Conservation (phyloP, 1,140 invertebrate species). For the Scaptomyza graminum region DNA sequence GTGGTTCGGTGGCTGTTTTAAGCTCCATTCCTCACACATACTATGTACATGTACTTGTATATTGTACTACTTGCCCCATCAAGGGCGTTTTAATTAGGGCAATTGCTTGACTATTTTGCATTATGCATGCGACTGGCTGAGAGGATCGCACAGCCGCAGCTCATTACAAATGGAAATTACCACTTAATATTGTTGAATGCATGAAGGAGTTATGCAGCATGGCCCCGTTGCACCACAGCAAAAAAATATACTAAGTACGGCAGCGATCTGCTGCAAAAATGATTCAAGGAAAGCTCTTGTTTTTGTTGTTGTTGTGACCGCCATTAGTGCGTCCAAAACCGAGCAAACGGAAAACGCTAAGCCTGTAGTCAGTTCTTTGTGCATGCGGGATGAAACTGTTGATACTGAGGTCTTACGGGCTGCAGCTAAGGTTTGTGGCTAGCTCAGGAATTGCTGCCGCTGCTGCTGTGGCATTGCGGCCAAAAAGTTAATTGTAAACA, state of each 20-base stretch:
- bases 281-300: constrained; percentile 44
- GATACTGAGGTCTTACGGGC: constrained; percentile 31
- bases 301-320: constrained; percentile 3
- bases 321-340: constrained; percentile 56
- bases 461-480: constrained; percentile 30
- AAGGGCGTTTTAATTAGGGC: constrained; percentile 78
- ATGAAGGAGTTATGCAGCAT: constrained; percentile 26
- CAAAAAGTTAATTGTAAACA: constrained; percentile 81
- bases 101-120: constrained; percentile 70
- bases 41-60: too few relatives aligned
- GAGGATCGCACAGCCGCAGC: constrained; percentile 39
- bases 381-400: constrained; percentile 70
- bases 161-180: constrained; percentile 82
- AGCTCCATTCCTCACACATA: constrained; percentile 1
- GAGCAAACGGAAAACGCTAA: constrained; percentile 42
- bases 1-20: constrained; percentile 31
- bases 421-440: constrained; percentile 42
- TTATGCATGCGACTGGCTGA: constrained; percentile 51
- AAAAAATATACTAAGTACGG: constrained; percentile 30
- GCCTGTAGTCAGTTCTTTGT: constrained; percentile 59
- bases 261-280: constrained; percentile 50
- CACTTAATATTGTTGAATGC: constrained; percentile 71
- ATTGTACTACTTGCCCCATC: constrained; percentile 17
- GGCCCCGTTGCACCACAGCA: constrained; percentile 1
- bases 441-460: constrained; percentile 19